Evolutionary conservation across 1,140 invertebrate genomes (phyloP).

Genomic region (Hestina assimilis): DNA sequence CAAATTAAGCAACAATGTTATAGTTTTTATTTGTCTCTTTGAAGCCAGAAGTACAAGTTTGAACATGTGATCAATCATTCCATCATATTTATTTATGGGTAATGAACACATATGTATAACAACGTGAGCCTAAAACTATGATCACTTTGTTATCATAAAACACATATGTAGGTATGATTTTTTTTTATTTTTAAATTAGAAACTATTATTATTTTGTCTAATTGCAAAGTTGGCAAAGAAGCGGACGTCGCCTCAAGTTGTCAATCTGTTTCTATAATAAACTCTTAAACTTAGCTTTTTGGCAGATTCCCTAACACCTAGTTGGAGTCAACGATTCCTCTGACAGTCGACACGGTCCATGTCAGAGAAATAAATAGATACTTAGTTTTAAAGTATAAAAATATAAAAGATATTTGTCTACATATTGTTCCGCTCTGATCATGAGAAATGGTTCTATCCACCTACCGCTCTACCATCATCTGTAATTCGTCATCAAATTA

Average conservation of each 20-base stretch:
- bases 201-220: slow-evolving; percentile 60
- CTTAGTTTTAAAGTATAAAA: slow-evolving; percentile 38
- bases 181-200: slow-evolving; percentile 41
- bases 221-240: slow-evolving; percentile 75
- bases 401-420: slow-evolving; percentile 52
- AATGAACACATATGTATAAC: no score
- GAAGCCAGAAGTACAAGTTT: not conserved
- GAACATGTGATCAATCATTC: slow-evolving; percentile 4
- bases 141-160: slow-evolving; percentile 26
- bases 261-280: slow-evolving; percentile 69
- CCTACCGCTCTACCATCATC: slow-evolving; percentile 26
- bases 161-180: slow-evolving; percentile 34
- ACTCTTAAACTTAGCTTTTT: slow-evolving; percentile 58
- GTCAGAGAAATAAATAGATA: slow-evolving; percentile 66
- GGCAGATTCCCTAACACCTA: slow-evolving; percentile 56
- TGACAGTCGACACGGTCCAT: slow-evolving; percentile 67
- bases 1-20: not conserved
- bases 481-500: slow-evolving; percentile 22
- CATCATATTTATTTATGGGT: slow-evolving; percentile 16
- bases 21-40: not conserved
- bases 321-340: slow-evolving; percentile 69
- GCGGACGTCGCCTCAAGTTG: slow-evolving; percentile 51
- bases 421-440: slow-evolving; percentile 57
- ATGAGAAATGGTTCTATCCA: slow-evolving; percentile 49
- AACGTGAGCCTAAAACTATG: slow-evolving; percentile 34